Percentiles rank a stretch among this genome's conserved stretches.
Evolutionary conservation across 2,797 vertebrate genomes (phyloP).

Genomic region (Valencia hispanica): DNA sequence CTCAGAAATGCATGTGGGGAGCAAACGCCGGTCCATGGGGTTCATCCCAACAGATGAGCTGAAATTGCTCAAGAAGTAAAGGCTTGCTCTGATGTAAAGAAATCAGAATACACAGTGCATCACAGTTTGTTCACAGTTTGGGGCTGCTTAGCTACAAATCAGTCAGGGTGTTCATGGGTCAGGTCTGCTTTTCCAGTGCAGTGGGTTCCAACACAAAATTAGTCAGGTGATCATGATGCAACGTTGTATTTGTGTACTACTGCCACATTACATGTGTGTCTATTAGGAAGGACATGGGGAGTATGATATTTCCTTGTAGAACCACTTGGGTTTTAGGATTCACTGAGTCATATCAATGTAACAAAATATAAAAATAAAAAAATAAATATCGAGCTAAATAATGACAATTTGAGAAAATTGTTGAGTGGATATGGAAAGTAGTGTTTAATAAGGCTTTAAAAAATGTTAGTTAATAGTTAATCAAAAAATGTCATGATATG

Average conservation of each 20-base stretch:
- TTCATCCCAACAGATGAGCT: background rate
- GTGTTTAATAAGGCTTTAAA: background rate
- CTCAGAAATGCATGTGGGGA: background rate
- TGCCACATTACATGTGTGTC: background rate
- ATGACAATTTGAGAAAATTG: background rate
- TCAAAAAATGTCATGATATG: background rate
- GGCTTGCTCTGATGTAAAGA: background rate
- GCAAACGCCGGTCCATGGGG: background rate
- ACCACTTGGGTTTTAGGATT: background rate
- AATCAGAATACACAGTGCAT: background rate
- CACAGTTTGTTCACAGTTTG: background rate
- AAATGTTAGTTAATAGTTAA: background rate
- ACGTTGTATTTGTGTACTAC: background rate
- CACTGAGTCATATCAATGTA: background rate
- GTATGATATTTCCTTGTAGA: slow-evolving; percentile 2
- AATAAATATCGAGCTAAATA: too few species aligned
- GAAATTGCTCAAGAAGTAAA: background rate
- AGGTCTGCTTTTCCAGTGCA: background rate
- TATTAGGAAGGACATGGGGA: slow-evolving; percentile 5
- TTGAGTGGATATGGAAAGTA: background rate
- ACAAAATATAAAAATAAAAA: background rate
- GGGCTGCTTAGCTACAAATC: background rate
- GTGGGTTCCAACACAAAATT: background rate
- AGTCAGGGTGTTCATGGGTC: background rate
- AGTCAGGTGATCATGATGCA: background rate